Conservation (phyloP, 2,797 vertebrate species). For the Distichodus sexfasciatus region DNA sequence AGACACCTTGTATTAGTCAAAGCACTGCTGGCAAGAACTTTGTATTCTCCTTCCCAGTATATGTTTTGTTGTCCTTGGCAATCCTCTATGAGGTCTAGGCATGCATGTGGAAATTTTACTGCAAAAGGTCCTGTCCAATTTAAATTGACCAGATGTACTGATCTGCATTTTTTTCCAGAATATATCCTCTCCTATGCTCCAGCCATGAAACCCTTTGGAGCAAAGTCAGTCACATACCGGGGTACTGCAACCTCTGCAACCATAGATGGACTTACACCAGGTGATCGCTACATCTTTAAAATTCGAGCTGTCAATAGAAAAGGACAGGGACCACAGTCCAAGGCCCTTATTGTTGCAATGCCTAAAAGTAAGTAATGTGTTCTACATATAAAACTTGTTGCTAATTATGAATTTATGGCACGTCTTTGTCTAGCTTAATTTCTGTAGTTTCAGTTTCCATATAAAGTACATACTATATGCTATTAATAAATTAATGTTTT, state of each 20-base stretch:
- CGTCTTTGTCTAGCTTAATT: too few relatives aligned
- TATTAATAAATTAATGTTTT: too few relatives aligned
- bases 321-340: slow-evolving; percentile 92
- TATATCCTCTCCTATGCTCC: slow-evolving; percentile 97
- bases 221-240: slow-evolving; percentile 87
- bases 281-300: slow-evolving; percentile 97
- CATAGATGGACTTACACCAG: slow-evolving; percentile 88
- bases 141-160: slow-evolving; percentile 28
- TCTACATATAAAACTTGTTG: too few relatives aligned
- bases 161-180: slow-evolving; percentile 71
- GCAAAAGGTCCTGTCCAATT: slow-evolving; percentile 29
- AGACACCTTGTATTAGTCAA: slow-evolving; percentile 14
- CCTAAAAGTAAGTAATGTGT: slow-evolving; percentile 81
- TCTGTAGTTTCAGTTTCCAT: too few relatives aligned
- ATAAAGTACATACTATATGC: too few relatives aligned
- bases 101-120: slow-evolving; percentile 34
- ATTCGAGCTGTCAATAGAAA: slow-evolving; percentile 92
- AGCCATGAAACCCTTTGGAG: slow-evolving; percentile 95
- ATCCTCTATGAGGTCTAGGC: slow-evolving; percentile 12
- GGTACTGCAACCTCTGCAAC: slow-evolving; percentile 83
- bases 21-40: background rate
- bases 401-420: too few relatives aligned
- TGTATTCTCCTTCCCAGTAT: background rate
- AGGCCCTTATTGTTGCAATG: slow-evolving; percentile 87
- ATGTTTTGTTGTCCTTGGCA: slow-evolving; percentile 35